phyloP scores from a whole-genome alignment of 1,140 invertebrate genomes.

The Drosophila oshimai region DNA sequence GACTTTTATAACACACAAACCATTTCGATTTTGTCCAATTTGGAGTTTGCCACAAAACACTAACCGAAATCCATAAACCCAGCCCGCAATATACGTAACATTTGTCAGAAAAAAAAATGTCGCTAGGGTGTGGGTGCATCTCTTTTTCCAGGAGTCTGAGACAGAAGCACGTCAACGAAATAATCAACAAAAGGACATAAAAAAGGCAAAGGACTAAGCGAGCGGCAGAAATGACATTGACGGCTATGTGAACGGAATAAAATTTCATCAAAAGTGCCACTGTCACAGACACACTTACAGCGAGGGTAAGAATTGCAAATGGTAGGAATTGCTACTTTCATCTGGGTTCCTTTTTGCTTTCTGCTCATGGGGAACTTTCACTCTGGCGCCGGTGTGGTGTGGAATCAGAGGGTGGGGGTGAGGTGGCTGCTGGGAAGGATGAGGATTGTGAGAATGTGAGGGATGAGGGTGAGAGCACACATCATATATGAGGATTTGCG shows the following conservation, averaged over 20 bases:
- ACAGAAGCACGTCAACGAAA: conserved; percentile 69
- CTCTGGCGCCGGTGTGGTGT: conserved; percentile 32
- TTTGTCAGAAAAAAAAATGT: conserved; percentile 10
- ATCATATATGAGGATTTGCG: conserved; percentile 67
- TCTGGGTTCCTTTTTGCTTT: conserved; percentile 52
- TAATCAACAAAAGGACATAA: conserved; percentile 72
- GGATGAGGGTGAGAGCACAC: conserved; percentile 15
- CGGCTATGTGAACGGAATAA: conserved; percentile 75
- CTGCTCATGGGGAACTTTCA: conserved; percentile 62
- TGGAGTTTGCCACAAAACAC: background rate
- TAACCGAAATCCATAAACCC: background rate
- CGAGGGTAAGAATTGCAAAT: conserved; percentile 70
- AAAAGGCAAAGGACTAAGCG: conserved; percentile 48
- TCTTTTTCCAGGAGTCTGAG: background rate
- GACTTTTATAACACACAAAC: too few species aligned
- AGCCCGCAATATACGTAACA: background rate
- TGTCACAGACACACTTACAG: conserved; percentile 49
- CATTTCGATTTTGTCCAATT: background rate
- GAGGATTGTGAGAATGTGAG: background rate
- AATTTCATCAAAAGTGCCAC: conserved; percentile 75
- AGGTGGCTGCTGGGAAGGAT: conserved; percentile 17
- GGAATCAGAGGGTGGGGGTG: background rate
- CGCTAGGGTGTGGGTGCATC: conserved; percentile 2
- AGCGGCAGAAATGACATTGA: conserved; percentile 77
- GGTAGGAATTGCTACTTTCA: conserved; percentile 76